Base-by-base conservation (phyloP, 2,113 vertebrate genomes). In the Cinclus mexicanus region DNA sequence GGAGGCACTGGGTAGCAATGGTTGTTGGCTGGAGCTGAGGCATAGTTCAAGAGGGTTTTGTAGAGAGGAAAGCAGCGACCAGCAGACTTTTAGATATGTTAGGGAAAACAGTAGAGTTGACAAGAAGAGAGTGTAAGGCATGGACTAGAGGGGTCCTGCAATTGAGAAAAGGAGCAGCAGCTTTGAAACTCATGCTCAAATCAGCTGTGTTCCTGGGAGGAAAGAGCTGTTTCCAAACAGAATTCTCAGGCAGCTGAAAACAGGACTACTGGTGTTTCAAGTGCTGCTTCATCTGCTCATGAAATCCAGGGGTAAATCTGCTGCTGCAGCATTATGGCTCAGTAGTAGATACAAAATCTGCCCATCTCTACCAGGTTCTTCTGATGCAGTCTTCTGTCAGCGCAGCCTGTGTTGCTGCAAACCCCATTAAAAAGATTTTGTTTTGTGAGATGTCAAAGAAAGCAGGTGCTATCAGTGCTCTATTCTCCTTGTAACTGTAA, bases 401-500 rank as follows among this genome's bases (percentile, higher is more conserved):
- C 56, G n/a, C 0, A 0, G 47, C 41, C 18, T 25, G 18, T 16
- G 6, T 14, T 31, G 67, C 47, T 31, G 53, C 23, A 41, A 57
- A 0, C 13, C 12, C 2, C 9, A 2, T 14, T 8, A 5, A 37
- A 28, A 63, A 25, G 4, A 19, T 5, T 7, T 6, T 15, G 35
- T 28, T 50, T 21, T 1, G 4, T 46, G n/a, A 69, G 37, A 1
- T 50, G 14, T 29, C 28, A 9, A 7, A 44, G 26, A 9, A 7
- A 44, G 26, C 1, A 47, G 55, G 41, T 77, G 53, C 14, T n/a
- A 23, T 14, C 24, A 23, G 1, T 55, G 20, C 42, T 67, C 60
- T 56, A 2, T 50, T 56, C 37, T 56, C 10, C 61, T 92, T 89
- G 82, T 92, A 97, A 97, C 50, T 93, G 91, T 83, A 85, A 94